Evolutionary conservation across 2,888 invertebrate species (phyloP).

Genomic region (Caenorhabditis sp.): DNA sequence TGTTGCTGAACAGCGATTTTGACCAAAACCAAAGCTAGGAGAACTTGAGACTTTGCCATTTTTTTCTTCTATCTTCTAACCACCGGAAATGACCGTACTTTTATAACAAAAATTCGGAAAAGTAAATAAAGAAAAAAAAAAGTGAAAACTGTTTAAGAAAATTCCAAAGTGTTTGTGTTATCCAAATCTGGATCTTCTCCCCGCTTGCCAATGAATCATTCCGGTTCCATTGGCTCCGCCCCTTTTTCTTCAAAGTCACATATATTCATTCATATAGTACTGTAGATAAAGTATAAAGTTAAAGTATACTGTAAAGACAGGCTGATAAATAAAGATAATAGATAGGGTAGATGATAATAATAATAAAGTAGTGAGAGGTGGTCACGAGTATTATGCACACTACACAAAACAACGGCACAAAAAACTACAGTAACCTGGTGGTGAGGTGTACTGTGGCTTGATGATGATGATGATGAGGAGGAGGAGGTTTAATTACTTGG

Average conservation of each 20-base stretch:
- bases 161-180: too few species aligned
- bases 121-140: too few species aligned
- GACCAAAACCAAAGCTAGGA: too few species aligned
- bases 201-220: too few species aligned
- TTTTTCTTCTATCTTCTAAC: too few species aligned
- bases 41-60: too few species aligned
- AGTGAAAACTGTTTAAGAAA: too few species aligned
- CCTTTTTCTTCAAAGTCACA: not conserved
- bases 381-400: not conserved
- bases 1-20: not conserved
- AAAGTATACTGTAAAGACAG: not conserved
- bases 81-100: too few species aligned
- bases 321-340: not conserved
- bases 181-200: too few species aligned
- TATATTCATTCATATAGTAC: not conserved
- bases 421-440: too few species aligned
- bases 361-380: not conserved
- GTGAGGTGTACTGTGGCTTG: not conserved
- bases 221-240: too few species aligned
- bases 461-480: not conserved
- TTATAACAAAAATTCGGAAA: too few species aligned
- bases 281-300: not conserved
- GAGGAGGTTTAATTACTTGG: slow-evolving; percentile 38
- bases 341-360: not conserved
- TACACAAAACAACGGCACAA: not conserved